Evolutionary conservation across 2,888 invertebrate genomes (phyloP), one percentile per base, ranked within the genome.

Genomic region (Nomada flava): DNA sequence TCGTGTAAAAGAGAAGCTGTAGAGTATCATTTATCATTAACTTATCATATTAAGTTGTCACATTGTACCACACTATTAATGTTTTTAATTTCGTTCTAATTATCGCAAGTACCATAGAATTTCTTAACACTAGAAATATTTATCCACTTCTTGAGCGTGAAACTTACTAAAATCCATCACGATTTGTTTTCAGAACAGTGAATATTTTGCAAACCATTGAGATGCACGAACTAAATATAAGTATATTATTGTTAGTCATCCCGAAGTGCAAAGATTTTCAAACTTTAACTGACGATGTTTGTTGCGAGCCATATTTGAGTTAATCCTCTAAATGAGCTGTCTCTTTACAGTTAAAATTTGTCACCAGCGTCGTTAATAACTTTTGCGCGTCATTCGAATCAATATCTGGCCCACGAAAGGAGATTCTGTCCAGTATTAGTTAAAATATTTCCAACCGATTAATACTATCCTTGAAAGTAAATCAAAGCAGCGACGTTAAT

Each of bases 381-480:
- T 71, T 79, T 78, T 67, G 78, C 60, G 10, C 53, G 20, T 23
- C 65, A 67, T 23, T 71, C 62, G 62, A 71, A 78, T 77, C 67
- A 79, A 79, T 78, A 47, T 26, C 55, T 13, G 57, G 4, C 23
- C 36, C 36, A 36, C 36, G 36, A 7, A 36, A 7, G 47, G 64
- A 42, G 65, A 62, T 65, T 62, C 72, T 42, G 36, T 20, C 53
- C 47, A 26, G 65, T 78, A 79, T 79, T 78, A 78, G 78, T 78
- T 78, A 78, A 72, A 80, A 78, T 78, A 72, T 78, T 78, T 63
- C 72, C 72, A 18, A 78, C 29, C 57, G 78, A 78, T 80, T 80
- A 80, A 78, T 63, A 42, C 18, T 42, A 67, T 50, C 23, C 59
- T 13, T 18, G 3, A 47, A 29, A 62, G 20, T 44, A 29, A 67